Evolutionary conservation across 1,140 invertebrate genomes (phyloP), one percentile per base, ranked within the genome.

Genomic region (Amphibalanus amphitrite): DNA sequence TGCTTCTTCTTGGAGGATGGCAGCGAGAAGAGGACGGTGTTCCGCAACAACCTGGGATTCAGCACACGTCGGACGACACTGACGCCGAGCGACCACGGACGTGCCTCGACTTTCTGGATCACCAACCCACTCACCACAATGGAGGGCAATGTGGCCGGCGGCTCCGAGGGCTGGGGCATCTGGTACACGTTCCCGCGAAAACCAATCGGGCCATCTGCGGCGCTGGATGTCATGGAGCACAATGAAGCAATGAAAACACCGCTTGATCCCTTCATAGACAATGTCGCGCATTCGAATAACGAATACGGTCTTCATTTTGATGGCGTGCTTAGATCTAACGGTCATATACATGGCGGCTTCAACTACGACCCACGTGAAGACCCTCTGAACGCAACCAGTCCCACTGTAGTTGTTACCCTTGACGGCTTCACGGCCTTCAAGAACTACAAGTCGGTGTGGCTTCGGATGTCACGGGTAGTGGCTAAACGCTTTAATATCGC

Each of bases 361-460:
- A 67, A 67, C 65, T 67, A 67, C 28, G 20, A 67, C 23, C 65
- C 65, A 26, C n/a, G 20, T 1, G 65, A 28, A 8, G 65, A 67
- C 28, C 65, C 65, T 8, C 28, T 28, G n/a, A 26, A 67, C n/a
- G n/a, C 65, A 17, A 28, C 20, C n/a, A 28, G 26, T 17, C n/a
- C n/a, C 6, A 3, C 26, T 8, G 65, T 67, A 3, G 28, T 28
- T 10, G 28, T 28, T 8, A 25, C 8, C 1, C 28, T 67, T 25
- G 10, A 28, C 28, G 28, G 28, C 17, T 67, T 67, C 65, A 67
- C 65, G 3, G 65, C 65, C 6, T 67, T 28, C 28, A 67, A 67
- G 65, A 67, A 67, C 65, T 67, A 67, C 17, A 67, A 67, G 65
- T 67, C 65, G 65, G 65, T 67, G n/a, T 20, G 10, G 65, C 6